phyloP scores from a whole-genome alignment of 2,113 vertebrate species.

The Colius striatus region DNA sequence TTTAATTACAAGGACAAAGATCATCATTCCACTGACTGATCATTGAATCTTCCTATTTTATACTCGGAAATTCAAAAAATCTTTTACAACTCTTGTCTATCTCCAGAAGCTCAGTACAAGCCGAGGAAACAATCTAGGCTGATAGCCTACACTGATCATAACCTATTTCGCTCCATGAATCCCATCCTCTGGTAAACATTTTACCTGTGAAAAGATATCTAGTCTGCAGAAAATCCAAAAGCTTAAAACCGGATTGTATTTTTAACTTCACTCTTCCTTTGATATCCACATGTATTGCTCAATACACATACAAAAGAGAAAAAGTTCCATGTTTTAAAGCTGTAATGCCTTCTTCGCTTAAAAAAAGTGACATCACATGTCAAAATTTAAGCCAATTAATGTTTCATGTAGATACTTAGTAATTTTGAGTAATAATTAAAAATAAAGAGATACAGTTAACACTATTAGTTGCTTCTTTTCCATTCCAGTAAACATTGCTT shows the following conservation, averaged over 20 bases:
- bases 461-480: not conserved
- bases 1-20: not conserved
- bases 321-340: not conserved
- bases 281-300: not conserved
- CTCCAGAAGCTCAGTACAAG: not conserved
- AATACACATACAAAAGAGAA: not conserved
- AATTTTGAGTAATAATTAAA: not conserved
- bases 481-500: not conserved
- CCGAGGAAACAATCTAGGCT: not conserved
- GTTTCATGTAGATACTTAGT: not conserved
- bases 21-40: not conserved
- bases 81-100: not conserved
- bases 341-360: not conserved
- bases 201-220: not conserved
- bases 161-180: not conserved
- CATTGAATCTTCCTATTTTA: not conserved
- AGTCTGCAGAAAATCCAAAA: not conserved
- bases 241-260: not conserved
- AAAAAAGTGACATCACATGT: not conserved
- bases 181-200: not conserved
- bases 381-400: not conserved
- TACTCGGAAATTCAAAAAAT: not conserved
- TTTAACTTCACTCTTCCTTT: not conserved
- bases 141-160: not conserved
- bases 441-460: not conserved